Evolutionary conservation across 2,888 invertebrate species (phyloP), one percentile per base, ranked within the genome.

Genomic region (Eristalinus sepulchralis): DNA sequence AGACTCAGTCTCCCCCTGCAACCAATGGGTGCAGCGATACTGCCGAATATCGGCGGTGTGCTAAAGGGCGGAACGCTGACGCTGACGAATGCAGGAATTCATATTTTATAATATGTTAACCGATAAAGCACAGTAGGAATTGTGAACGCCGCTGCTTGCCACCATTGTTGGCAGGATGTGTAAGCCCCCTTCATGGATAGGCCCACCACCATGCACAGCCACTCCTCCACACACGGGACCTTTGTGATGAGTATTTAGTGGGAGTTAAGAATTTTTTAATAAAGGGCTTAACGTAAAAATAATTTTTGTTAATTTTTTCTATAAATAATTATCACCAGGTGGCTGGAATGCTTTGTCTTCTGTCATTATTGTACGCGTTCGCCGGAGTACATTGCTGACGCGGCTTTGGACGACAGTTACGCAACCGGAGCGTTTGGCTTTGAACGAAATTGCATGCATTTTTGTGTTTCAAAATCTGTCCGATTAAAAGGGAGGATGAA

Each of bases 81-180:
- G 71, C 76, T 71, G 75, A 66, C 70, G 70, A 83, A 76, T 85
- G 81, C 81, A 78, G 81, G 82, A 85, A 85, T 77, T 82, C 77
- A 82, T 85, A 85, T 80, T 76, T 84, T 62, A 83, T 83, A 81
- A 82, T 85, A 85, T 78, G 73, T 82, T 77, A 68, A 76, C 85
- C 36, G 27, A 79, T 83, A 75, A 84, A 76, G 59, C 77, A 33
- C 55, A 53, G 11, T 55, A 36, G 22, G 59, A 62, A 63, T 31
- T 17, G 34, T 17, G 57, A 9, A 10, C 1, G 20, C 5, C 63
- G 39, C 66, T 63, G 27, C 27, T 62, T 67, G 62, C 72, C 63
- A 77, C 33, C 76, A 71, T 76, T 81, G 67, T 71, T 76, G n/a
- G 27, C 63, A 36, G 27, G 27, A 60, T 64, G 24, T 75, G 66